These are phyloP conservation scores for Indri indri DNA, from an alignment of 2,113 vertebrate species.

Conservation along the genomic window DNA sequence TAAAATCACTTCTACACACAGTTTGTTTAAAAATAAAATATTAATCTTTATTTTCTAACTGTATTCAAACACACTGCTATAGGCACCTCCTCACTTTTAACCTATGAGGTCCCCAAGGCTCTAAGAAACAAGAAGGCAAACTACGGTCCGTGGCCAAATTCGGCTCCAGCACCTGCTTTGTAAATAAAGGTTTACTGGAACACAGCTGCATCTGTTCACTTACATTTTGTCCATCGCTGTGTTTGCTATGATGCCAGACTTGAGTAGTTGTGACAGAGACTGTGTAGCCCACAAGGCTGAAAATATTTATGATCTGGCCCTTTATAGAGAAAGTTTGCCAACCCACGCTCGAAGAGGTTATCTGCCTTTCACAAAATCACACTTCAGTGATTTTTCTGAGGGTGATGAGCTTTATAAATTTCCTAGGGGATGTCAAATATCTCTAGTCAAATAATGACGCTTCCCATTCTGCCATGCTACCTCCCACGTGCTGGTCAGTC, in stretches of 20 bases:
- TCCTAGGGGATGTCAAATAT: not conserved
- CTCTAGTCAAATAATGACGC: not conserved
- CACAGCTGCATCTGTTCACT: not conserved
- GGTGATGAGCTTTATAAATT: not conserved
- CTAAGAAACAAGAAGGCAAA: not conserved
- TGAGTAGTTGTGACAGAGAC: not conserved
- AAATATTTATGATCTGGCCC: not conserved
- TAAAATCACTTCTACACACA: not conserved
- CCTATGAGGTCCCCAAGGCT: not conserved
- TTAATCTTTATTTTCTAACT: not conserved
- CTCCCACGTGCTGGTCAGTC: not conserved
- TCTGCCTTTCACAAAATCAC: not conserved
- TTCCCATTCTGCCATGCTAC: not conserved
- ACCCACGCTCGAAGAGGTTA: not conserved
- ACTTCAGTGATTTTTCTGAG: not conserved
- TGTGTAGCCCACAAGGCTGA: not conserved
- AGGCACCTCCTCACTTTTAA: not conserved
- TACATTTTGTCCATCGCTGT: not conserved
- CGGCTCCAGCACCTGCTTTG: not conserved
- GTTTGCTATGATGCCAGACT: not conserved
- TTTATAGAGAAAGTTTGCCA: not conserved
- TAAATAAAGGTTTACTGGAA: constrained; percentile 3
- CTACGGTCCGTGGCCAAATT: not conserved
- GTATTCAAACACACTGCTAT: not conserved
- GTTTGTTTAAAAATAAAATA: constrained; percentile 25